Percentiles rank a stretch among this genome's conserved stretches.
These are phyloP conservation scores for Microplitis manilae DNA, from an alignment of 2,888 invertebrate species.

Conservation along the genomic window DNA sequence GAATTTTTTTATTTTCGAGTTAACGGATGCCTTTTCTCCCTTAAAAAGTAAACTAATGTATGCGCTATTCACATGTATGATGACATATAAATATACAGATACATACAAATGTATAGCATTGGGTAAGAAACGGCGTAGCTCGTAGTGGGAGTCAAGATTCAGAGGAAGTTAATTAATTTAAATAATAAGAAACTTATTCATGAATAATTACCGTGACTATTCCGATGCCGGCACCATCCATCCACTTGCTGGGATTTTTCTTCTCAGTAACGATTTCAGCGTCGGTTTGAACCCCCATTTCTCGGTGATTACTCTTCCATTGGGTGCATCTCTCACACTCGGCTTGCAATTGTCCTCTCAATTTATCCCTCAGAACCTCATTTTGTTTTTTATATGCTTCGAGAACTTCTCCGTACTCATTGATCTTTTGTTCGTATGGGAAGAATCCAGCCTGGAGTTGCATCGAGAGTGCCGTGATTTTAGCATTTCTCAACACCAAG, in stretches of 20 bases:
- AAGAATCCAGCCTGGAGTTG: slow-evolving; percentile 61
- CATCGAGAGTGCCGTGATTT: slow-evolving; percentile 61
- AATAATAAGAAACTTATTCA: not conserved
- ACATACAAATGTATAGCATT: too few species aligned
- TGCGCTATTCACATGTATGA: too few species aligned
- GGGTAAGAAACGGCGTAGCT: too few species aligned
- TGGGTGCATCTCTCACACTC: slow-evolving; percentile 60
- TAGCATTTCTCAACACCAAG: slow-evolving; percentile 60
- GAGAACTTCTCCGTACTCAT: slow-evolving; percentile 59
- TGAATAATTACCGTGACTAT: slow-evolving; percentile 56
- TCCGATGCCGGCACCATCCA: slow-evolving; percentile 56
- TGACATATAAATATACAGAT: too few species aligned
- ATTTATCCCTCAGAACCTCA: slow-evolving; percentile 50
- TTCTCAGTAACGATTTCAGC: slow-evolving; percentile 32
- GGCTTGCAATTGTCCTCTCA: slow-evolving; percentile 51
- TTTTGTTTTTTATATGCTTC: slow-evolving; percentile 53
- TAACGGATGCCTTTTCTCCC: too few species aligned
- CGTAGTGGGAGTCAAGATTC: too few species aligned
- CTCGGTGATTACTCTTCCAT: slow-evolving; percentile 54
- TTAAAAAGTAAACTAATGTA: too few species aligned
- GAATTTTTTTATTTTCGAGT: too few species aligned
- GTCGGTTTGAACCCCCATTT: slow-evolving; percentile 58
- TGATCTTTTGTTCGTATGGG: slow-evolving; percentile 62
- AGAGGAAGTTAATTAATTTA: too few species aligned
- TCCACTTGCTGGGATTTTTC: slow-evolving; percentile 44